Conservation (phyloP, 1,140 invertebrate genomes). For the Drosophila takahashii region DNA sequence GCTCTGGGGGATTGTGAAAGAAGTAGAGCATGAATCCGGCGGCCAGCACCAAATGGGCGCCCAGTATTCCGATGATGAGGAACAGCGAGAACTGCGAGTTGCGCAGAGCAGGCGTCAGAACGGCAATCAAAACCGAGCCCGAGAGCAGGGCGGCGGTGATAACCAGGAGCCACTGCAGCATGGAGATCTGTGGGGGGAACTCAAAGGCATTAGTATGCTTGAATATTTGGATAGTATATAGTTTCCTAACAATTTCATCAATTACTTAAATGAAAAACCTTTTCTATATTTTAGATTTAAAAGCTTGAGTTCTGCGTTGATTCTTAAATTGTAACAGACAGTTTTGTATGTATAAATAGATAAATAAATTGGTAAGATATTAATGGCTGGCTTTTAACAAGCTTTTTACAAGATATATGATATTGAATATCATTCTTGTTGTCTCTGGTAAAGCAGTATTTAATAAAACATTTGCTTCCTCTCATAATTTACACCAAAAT, state of each 20-base stretch:
- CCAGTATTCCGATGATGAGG: slow-evolving; percentile 88
- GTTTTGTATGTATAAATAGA: too few species aligned
- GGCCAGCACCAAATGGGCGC: slow-evolving; percentile 92
- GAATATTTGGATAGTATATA: background rate
- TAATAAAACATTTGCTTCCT: background rate
- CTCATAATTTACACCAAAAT: background rate
- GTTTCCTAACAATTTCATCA: too few species aligned
- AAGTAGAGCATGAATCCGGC: slow-evolving; percentile 94
- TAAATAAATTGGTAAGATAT: too few species aligned
- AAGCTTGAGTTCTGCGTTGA: too few species aligned
- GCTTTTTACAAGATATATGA: too few species aligned
- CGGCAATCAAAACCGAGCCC: slow-evolving; percentile 93
- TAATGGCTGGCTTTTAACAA: too few species aligned
- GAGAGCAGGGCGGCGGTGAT: slow-evolving; percentile 92
- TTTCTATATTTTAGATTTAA: too few species aligned
- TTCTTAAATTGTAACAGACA: too few species aligned
- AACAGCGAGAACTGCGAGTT: slow-evolving; percentile 89
- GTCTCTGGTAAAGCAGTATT: background rate
- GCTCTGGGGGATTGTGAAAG: slow-evolving; percentile 85
- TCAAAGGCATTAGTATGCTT: background rate
- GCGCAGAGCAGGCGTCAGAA: slow-evolving; percentile 91
- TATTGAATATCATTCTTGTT: too few species aligned
- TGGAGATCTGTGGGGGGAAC: slow-evolving; percentile 87
- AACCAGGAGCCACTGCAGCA: slow-evolving; percentile 95
- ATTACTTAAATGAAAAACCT: too few species aligned